Evolutionary conservation across 2,888 invertebrate species (phyloP).

Genomic region (Tipula helvola): DNA sequence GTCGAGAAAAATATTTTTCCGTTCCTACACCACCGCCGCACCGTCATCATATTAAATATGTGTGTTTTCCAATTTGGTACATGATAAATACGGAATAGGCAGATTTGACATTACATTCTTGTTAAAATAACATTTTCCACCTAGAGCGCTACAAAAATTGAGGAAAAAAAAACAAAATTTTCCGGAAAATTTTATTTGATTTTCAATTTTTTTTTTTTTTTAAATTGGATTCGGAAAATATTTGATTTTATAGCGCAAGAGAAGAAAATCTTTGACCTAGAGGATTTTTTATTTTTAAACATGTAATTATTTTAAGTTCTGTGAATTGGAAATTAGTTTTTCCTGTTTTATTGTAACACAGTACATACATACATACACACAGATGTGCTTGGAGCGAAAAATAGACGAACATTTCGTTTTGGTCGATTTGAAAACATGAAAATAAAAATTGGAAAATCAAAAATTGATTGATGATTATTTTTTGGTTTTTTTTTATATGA

Average conservation of each 20-base stretch:
- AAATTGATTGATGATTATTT: background rate
- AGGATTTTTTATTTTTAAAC: background rate
- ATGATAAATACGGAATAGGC: conserved; percentile 4
- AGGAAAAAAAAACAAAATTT: background rate
- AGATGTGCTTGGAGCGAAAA: background rate
- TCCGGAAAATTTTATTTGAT: background rate
- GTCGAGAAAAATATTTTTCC: background rate
- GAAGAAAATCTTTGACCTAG: background rate
- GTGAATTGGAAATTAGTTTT: background rate
- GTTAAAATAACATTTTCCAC: background rate
- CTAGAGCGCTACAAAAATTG: background rate
- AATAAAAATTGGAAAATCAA: background rate
- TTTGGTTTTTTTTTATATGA: background rate
- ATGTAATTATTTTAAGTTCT: background rate
- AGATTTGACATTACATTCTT: background rate
- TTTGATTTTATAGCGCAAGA: background rate
- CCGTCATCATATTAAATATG: background rate
- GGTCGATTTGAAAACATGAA: background rate
- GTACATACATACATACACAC: background rate
- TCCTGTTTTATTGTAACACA: background rate
- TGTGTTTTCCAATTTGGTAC: background rate
- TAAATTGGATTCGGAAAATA: background rate
- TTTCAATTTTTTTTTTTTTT: background rate
- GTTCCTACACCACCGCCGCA: background rate
- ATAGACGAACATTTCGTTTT: background rate